Evolutionary conservation across 2,888 invertebrate genomes (phyloP).

Genomic region (Blastobasis adustella): DNA sequence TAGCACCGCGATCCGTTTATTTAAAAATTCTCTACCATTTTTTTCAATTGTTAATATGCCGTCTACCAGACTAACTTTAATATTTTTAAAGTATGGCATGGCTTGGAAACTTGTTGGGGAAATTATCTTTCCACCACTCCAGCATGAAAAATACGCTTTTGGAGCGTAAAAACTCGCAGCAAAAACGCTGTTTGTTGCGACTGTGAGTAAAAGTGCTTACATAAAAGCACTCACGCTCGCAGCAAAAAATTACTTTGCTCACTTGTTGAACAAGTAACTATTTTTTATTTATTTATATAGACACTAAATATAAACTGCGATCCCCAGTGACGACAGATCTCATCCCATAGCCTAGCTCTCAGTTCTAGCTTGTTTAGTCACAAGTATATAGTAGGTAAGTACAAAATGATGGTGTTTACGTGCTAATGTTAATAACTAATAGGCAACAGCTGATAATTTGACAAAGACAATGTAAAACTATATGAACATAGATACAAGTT

Average conservation of each 20-base stretch:
- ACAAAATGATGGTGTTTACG: neutral
- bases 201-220: neutral
- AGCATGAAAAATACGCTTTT: neutral
- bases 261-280: neutral
- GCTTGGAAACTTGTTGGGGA: neutral
- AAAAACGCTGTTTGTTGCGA: neutral
- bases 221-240: neutral
- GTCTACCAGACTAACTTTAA: neutral
- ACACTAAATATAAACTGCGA: neutral
- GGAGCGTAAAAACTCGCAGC: neutral
- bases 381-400: neutral
- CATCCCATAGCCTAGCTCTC: neutral
- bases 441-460: neutral
- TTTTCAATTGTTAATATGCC: neutral
- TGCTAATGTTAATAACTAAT: neutral
- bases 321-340: neutral
- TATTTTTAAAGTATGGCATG: no score
- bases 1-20: constrained; percentile 18
- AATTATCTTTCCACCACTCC: neutral
- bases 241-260: neutral
- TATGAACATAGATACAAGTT: no score
- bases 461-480: neutral
- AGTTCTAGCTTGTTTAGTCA: neutral
- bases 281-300: neutral
- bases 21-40: no score